Conservation (phyloP, 1,140 invertebrate genomes). For the Zaprionus ornatus region DNA sequence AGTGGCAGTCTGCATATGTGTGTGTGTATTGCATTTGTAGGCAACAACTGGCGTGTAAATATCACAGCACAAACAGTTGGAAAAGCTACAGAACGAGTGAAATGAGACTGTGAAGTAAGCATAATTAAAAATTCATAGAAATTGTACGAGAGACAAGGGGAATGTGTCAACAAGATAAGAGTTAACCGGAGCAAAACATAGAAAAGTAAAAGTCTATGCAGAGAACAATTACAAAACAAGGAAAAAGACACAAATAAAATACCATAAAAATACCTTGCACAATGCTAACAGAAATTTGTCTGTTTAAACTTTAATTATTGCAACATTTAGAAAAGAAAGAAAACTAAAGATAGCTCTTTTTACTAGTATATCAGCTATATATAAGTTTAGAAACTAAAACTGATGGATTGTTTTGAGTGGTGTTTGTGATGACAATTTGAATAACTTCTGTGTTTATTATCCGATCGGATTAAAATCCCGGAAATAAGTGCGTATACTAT, state of each 20-base stretch:
- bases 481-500: too few species aligned
- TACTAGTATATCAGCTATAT: too few species aligned
- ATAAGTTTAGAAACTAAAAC: neutral
- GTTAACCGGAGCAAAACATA: slow-evolving; percentile 29
- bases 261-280: slow-evolving; percentile 20
- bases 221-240: neutral
- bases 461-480: too few species aligned
- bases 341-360: too few species aligned
- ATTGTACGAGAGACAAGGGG: neutral
- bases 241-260: neutral
- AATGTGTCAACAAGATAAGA: slow-evolving; percentile 57
- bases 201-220: slow-evolving; percentile 25
- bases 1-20: neutral
- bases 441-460: too few species aligned
- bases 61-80: slow-evolving; percentile 46
- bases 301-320: slow-evolving; percentile 19
- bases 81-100: slow-evolving; percentile 44
- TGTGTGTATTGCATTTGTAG: slow-evolving; percentile 16
- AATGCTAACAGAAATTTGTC: slow-evolving; percentile 19
- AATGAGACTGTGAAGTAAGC: slow-evolving; percentile 56
- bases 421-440: too few species aligned
- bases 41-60: slow-evolving; percentile 44
- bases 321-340: neutral
- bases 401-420: neutral
- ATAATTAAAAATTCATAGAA: slow-evolving; percentile 62